phyloP scores from a whole-genome alignment of 2,113 vertebrate species.

The Lycaon pictus region DNA sequence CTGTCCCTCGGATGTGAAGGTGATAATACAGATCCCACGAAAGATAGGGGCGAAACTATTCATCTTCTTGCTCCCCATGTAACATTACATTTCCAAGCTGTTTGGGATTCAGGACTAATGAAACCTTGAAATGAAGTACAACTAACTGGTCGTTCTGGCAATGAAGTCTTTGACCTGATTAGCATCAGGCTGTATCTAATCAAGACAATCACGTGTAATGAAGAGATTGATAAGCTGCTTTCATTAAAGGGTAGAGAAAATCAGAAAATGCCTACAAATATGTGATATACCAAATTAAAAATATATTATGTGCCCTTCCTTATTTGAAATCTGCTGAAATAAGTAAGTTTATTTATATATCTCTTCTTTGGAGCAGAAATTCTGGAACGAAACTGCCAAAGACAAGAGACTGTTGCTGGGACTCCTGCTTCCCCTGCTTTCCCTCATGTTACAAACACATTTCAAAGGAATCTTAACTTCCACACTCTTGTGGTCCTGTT shows the following conservation, averaged over 20 bases:
- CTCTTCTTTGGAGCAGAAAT: constrained; percentile 19
- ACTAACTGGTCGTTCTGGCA: background rate
- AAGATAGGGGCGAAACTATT: background rate
- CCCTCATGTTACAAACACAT: background rate
- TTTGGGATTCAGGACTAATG: background rate
- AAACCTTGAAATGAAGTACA: constrained; percentile 13
- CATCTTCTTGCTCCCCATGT: background rate
- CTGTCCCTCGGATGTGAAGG: background rate
- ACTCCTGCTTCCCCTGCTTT: background rate
- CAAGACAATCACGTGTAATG: background rate
- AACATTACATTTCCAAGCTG: background rate
- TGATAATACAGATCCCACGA: background rate
- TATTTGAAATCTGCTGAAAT: constrained; percentile 22
- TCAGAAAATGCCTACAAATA: background rate
- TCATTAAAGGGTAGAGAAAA: constrained; percentile 27
- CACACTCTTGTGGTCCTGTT: background rate
- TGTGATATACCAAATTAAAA: background rate
- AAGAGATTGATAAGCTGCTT: constrained; percentile 23
- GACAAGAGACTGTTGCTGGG: background rate
- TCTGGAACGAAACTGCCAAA: constrained; percentile 36
- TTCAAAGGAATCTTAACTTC: constrained; percentile 70
- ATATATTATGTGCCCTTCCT: background rate
- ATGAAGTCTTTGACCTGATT: constrained; percentile 16
- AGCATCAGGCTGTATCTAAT: background rate
- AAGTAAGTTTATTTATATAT: background rate